Base-by-base conservation (phyloP, 2,888 invertebrate genomes). In the Drosophila prolongata region DNA sequence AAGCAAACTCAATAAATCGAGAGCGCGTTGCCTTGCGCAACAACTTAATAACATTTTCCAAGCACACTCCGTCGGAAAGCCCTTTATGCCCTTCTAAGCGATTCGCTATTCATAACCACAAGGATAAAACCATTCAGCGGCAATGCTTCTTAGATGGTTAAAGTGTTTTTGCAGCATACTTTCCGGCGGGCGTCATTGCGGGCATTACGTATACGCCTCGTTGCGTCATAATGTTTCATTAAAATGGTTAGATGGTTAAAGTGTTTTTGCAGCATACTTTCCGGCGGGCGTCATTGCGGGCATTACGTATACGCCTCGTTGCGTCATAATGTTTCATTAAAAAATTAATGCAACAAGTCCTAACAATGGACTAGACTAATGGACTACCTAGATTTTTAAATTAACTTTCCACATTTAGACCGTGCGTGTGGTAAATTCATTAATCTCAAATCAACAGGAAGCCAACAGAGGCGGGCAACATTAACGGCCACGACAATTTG, bases 321-420 rank as follows among this genome's bases (percentile, higher is more conserved):
- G 65, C 71, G 62, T 60, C 75, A 66, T 64, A 83, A 78, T 76
- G 65, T 78, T 78, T 80, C 50, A 76, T 80, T 80, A 84, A 72
- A 69, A 78, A 78, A 80, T 87, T 87, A 84, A 80, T 80, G 53
- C 80, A 80, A 80, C 80, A 80, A 84, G 87, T 80, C 1, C n/a
- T 8, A 1, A 8, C 2, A 16, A 53, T 14, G n/a, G 40, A 35
- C 4, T 24, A 13, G 19, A 13, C 38, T 57, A 16, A 44, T 38
- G 47, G 40, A 35, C 68, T 27, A 68, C 56, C 57, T 35, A 3
- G 66, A 66, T 66, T 78, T 66, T 38, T 1, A 83, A 80, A 78
- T 68, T 56, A 66, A 72, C 56, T 70, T 27, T 42, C 42, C 38
- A 13, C 54, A 27, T 43, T 40, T 43, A 59, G 58, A 57, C 44